Evolutionary conservation across 1,140 invertebrate species (phyloP), one percentile per base, ranked within the genome.

Genomic region (Linepithema humile): DNA sequence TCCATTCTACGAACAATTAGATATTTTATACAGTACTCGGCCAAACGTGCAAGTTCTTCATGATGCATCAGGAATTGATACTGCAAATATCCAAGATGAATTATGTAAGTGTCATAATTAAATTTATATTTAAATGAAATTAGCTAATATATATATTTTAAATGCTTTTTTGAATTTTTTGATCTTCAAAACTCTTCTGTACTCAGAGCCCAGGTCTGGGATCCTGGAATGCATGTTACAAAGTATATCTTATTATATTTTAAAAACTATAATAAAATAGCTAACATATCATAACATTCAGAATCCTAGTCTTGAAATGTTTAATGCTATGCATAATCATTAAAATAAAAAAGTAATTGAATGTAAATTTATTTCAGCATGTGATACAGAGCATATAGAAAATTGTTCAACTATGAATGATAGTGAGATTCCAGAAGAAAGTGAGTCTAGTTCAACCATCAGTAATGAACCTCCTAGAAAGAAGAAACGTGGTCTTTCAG

Each of bases 341-440:
- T 67, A 67, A 67, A 45, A n/a, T 45, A 67, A 67, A 60, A 32
- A 60, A 57, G 20, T 57, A 57, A 57, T 60, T 60, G 57, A 60
- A 60, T 60, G 35, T 60, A 15, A n/a, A n/a, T n/a, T n/a, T n/a
- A 60, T 60, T 60, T 60, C 57, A 60, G 29, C 29, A 7, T 32
- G 57, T 60, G 29, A 35, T 35, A 35, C 26, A 35, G 12, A 35
- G 29, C 17, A 53, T 53, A 53, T n/a, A 53, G n/a, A 53, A 0
- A 5, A 60, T 60, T 32, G 57, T 57, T 57, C 55, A 57, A 17
- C 9, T 60, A 60, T 60, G 29, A 60, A 60, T 60, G 29, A 60
- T 60, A 60, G 57, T 60, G 57, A 60, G 4, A 0, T 60, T 12
- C 12, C 10, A 60, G 57, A 60, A 60, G 29, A 35, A 60, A 60